Evolutionary conservation across 2,888 invertebrate genomes (phyloP).

Genomic region (Leptinotarsa haldemani): DNA sequence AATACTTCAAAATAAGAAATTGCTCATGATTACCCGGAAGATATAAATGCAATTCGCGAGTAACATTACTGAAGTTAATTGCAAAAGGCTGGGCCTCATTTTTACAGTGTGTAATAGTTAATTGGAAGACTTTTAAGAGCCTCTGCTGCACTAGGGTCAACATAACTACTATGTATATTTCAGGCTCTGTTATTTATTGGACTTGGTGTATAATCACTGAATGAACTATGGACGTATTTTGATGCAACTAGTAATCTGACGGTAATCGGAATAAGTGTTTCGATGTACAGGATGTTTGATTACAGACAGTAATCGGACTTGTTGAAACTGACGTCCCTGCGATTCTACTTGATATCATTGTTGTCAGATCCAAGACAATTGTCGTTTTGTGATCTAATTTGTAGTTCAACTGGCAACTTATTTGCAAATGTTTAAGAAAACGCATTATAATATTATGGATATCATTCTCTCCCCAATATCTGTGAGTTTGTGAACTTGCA

Average conservation of each 20-base stretch:
- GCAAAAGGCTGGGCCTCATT: conserved; percentile 53
- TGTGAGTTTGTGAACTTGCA: no score
- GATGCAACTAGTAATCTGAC: conserved; percentile 33
- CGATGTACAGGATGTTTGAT: conserved; percentile 31
- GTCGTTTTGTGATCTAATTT: no score
- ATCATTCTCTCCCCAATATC: no score
- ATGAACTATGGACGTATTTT: conserved; percentile 43
- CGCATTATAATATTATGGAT: no score
- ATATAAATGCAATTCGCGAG: conserved; percentile 47
- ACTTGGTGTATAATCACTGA: conserved; percentile 42
- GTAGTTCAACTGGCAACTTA: no score
- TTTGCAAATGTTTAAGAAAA: no score
- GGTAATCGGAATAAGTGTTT: conserved; percentile 37
- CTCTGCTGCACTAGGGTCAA: conserved; percentile 45
- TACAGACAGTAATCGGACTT: conserved; percentile 8
- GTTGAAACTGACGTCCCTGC: background rate
- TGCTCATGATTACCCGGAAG: conserved; percentile 53
- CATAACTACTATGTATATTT: conserved; percentile 46
- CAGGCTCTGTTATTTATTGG: conserved; percentile 45
- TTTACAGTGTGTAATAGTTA: conserved; percentile 48
- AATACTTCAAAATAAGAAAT: conserved; percentile 50
- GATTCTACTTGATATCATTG: no score
- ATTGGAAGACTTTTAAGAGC: conserved; percentile 48
- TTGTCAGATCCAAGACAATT: no score
- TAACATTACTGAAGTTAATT: conserved; percentile 52